phyloP scores from a whole-genome alignment of 2,888 invertebrate species.

The Lasioglossum leucozonium region DNA sequence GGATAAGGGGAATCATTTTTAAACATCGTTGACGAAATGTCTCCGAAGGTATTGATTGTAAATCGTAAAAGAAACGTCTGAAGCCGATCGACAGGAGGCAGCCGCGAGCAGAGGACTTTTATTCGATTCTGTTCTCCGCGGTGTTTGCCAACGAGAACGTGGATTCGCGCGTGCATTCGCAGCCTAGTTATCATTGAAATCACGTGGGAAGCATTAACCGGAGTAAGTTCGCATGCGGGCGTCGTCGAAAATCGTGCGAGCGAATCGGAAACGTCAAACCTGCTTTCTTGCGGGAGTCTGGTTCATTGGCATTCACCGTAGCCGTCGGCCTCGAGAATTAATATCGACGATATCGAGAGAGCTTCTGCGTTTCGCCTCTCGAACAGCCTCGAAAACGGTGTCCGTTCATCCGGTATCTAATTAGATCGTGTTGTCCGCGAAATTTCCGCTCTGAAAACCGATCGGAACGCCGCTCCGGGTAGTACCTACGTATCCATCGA shows the following conservation, averaged over 20 bases:
- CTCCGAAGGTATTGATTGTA: neutral
- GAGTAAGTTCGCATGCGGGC: slow-evolving; percentile 10
- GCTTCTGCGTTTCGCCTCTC: slow-evolving; percentile 19
- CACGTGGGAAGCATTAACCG: slow-evolving; percentile 21
- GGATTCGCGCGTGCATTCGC: neutral
- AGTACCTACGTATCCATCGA: neutral
- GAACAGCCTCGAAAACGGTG: slow-evolving; percentile 23
- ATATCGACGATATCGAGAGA: slow-evolving; percentile 56
- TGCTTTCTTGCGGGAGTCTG: slow-evolving; percentile 28
- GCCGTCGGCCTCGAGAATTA: slow-evolving; percentile 63
- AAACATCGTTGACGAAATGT: neutral
- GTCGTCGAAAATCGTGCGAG: slow-evolving; percentile 30
- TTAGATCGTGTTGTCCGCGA: slow-evolving; percentile 50
- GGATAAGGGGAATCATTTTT: neutral
- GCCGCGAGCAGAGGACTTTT: neutral
- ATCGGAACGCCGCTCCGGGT: neutral
- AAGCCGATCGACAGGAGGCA: neutral
- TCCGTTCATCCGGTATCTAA: slow-evolving; percentile 43
- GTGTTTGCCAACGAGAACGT: neutral
- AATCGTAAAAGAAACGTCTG: neutral
- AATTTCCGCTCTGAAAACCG: slow-evolving; percentile 44
- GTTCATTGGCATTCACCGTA: slow-evolving; percentile 65
- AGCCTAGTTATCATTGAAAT: slow-evolving; percentile 21
- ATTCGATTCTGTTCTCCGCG: neutral
- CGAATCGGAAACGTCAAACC: slow-evolving; percentile 39